Evolutionary conservation across 2,113 vertebrate genomes (phyloP), one percentile per base, ranked within the genome.

Genomic region (Pionites leucogaster): DNA sequence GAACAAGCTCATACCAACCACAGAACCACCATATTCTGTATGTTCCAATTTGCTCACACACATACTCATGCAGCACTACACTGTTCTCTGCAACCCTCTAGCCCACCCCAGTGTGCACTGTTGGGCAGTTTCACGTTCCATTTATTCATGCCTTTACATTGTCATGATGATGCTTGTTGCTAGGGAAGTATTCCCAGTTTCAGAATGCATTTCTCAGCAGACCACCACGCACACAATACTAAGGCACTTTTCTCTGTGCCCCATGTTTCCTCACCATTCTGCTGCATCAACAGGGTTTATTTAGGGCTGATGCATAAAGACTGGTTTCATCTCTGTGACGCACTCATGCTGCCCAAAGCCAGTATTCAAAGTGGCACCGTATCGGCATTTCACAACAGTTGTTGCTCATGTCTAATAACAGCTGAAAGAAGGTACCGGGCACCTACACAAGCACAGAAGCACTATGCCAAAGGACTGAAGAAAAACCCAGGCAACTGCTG

Each of bases 321-420:
- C 39, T 7, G 2, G 3, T 24, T 44, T 28, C 16, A 25, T 18
- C 37, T 23, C 24, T 4, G 3, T 6, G 17, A 12, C 37, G 8
- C 1, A 0, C 53, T 23, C 1, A 1, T 11, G 0, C n/a, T n/a
- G 29, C 41, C 39, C 42, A 11, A 11, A 28, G 49, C 74, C 2
- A 0, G 11, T 5, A 2, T 6, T 50, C 17, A 8, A 24, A 35
- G 47, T 2, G 46, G 79, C 55, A 3, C 53, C 3, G 0, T 9
- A 7, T 28, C 68, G 13, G 1, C 14, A 0, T 15, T 19, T 18
- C 44, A 3, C 50, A 28, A 4, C 25, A 41, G 81, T 50, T 20
- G 57, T 75, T 25, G 50, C n/a, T 18, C 25, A 0, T 0, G 12
- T 18, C 47, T 2, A 3, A 9, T 4, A 8, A 13, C 67, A 7